Percentiles rank a stretch among this genome's conserved stretches.
Evolutionary conservation across 2,888 invertebrate genomes (phyloP).

Genomic region (Amphimallon solstitiale): DNA sequence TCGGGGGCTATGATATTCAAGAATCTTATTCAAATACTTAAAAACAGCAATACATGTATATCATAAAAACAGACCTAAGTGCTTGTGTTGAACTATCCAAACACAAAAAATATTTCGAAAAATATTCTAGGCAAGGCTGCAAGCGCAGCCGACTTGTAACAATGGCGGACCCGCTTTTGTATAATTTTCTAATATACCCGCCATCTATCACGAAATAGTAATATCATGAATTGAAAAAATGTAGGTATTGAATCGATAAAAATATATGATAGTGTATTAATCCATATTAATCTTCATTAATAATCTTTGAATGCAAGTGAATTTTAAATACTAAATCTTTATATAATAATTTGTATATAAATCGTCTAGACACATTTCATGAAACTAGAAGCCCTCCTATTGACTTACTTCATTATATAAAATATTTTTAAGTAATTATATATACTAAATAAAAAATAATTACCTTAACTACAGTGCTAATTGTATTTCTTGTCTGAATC

Average conservation of each 20-base stretch:
- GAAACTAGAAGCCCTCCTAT: too few species aligned
- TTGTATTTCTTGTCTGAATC: neutral
- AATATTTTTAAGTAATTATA: too few species aligned
- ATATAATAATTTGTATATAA: too few species aligned
- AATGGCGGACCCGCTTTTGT: slow-evolving; percentile 64
- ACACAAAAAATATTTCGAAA: slow-evolving; percentile 54
- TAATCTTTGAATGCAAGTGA: too few species aligned
- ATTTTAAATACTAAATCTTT: too few species aligned
- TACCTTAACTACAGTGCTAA: neutral
- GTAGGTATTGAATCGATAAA: slow-evolving; percentile 32
- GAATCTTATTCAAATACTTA: slow-evolving; percentile 11
- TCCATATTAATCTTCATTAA: too few species aligned
- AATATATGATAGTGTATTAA: slow-evolving; percentile 7
- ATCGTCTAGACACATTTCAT: too few species aligned
- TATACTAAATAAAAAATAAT: too few species aligned
- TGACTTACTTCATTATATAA: too few species aligned
- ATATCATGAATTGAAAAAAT: slow-evolving; percentile 22
- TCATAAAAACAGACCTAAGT: slow-evolving; percentile 52
- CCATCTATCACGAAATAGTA: slow-evolving; percentile 54
- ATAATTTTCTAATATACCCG: slow-evolving; percentile 54
- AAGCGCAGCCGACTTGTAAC: slow-evolving; percentile 61
- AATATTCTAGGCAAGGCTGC: slow-evolving; percentile 59
- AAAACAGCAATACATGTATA: slow-evolving; percentile 44
- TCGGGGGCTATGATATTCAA: slow-evolving; percentile 17
- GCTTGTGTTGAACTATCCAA: slow-evolving; percentile 40